phyloP scores from a whole-genome alignment of 2,797 vertebrate genomes.

The Stomatorhinus walkeri region DNA sequence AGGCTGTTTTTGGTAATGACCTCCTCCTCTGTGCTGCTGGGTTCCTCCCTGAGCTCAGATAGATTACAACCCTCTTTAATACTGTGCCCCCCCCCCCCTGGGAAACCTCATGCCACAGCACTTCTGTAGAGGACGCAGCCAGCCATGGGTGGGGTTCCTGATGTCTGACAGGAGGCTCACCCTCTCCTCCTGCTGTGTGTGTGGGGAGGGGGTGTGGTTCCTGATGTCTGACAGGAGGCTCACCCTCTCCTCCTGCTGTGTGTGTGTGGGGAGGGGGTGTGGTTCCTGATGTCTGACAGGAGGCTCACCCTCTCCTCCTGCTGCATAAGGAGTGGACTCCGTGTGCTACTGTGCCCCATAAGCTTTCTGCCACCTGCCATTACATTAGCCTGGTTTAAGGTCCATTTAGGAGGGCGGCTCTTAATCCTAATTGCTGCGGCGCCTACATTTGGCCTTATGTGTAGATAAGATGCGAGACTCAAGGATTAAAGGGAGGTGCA shows the following conservation, averaged over 20 bases:
- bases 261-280: neutral
- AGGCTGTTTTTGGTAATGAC: slow-evolving; percentile 59
- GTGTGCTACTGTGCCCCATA: neutral
- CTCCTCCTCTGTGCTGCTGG: slow-evolving; percentile 28
- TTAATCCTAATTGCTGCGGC: neutral
- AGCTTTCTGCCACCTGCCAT: neutral
- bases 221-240: neutral
- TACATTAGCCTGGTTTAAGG: neutral
- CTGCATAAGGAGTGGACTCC: neutral
- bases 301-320: neutral
- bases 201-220: too few species aligned
- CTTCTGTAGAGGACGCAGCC: neutral
- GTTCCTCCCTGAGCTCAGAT: slow-evolving; percentile 35
- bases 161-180: neutral
- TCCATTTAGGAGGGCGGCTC: neutral
- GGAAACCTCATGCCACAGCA: neutral
- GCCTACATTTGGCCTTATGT: neutral
- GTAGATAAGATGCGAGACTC: neutral
- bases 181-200: neutral
- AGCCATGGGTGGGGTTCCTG: neutral
- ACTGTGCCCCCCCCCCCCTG: neutral
- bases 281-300: neutral
- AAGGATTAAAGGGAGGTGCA: neutral
- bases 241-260: neutral
- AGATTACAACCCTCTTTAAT: neutral